A percentile compares a stretch with the other conserved stretches of the same genome.
phyloP scores from a whole-genome alignment of 2,797 vertebrate species.

The Microtus obscurus region DNA sequence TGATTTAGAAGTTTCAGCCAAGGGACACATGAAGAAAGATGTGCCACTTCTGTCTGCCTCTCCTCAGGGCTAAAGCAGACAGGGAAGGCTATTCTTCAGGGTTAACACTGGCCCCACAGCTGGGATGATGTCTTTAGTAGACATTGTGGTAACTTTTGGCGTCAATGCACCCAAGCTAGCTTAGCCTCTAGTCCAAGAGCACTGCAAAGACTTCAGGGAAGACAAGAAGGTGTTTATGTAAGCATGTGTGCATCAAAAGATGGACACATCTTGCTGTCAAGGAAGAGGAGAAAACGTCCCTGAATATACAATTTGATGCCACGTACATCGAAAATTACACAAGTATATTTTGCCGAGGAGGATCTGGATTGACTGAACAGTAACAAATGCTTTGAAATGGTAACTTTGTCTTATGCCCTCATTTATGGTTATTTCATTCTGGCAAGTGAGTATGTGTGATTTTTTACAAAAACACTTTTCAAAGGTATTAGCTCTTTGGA shows the following conservation, averaged over 20 bases:
- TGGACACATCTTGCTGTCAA: neutral
- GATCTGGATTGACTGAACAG: conserved; percentile 31
- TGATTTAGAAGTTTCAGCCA: neutral
- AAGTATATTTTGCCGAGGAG: neutral
- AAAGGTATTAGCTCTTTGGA: conserved; percentile 26
- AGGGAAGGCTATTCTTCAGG: neutral
- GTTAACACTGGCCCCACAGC: neutral
- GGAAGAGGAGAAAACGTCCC: neutral
- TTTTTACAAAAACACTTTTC: conserved; percentile 62
- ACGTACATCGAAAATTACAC: conserved; percentile 21
- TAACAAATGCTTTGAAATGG: conserved; percentile 51
- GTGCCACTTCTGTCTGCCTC: neutral
- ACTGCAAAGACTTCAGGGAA: neutral
- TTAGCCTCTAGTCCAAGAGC: neutral
- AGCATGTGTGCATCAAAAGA: neutral
- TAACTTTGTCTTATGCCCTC: conserved; percentile 9
- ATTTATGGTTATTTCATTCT: conserved; percentile 49
- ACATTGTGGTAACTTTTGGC: neutral
- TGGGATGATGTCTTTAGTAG: neutral
- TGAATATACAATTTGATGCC: neutral
- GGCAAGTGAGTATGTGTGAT: neutral
- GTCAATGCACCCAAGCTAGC: neutral
- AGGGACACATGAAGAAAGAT: neutral
- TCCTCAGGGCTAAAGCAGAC: neutral
- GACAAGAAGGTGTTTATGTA: neutral